phyloP scores from a whole-genome alignment of 2,888 invertebrate species.

The Mylabris sibirica region DNA sequence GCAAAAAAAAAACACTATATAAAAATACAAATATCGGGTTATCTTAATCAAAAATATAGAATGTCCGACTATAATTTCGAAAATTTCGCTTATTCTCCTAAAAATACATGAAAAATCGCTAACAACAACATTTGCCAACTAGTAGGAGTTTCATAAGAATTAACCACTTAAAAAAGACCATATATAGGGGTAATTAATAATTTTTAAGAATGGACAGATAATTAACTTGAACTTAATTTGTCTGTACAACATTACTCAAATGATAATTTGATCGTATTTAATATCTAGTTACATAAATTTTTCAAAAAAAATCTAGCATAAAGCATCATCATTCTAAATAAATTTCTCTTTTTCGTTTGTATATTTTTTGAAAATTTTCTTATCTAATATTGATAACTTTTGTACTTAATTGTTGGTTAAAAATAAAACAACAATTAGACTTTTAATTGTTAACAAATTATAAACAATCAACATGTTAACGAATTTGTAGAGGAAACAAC shows the following conservation, averaged over 20 bases:
- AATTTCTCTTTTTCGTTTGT: neutral
- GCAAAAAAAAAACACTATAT: neutral
- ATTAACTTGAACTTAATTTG: neutral
- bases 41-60: too few relatives aligned
- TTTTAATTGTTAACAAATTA: neutral
- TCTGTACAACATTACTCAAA: neutral
- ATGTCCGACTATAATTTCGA: too few relatives aligned
- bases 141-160: too few relatives aligned
- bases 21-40: too few relatives aligned
- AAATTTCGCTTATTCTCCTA: neutral
- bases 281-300: too few relatives aligned
- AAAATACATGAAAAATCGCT: too few relatives aligned
- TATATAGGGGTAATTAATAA: too few relatives aligned
- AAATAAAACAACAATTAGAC: neutral
- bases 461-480: neutral
- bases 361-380: neutral
- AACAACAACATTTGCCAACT: too few relatives aligned
- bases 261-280: neutral
- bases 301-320: too few relatives aligned
- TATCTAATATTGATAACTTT: neutral
- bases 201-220: neutral
- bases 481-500: neutral
- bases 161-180: too few relatives aligned
- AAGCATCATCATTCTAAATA: neutral
- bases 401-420: too few relatives aligned